phyloP scores from a whole-genome alignment of 64 coral and sea anemone genomes.

The Dendrophyllia cribrosa region DNA sequence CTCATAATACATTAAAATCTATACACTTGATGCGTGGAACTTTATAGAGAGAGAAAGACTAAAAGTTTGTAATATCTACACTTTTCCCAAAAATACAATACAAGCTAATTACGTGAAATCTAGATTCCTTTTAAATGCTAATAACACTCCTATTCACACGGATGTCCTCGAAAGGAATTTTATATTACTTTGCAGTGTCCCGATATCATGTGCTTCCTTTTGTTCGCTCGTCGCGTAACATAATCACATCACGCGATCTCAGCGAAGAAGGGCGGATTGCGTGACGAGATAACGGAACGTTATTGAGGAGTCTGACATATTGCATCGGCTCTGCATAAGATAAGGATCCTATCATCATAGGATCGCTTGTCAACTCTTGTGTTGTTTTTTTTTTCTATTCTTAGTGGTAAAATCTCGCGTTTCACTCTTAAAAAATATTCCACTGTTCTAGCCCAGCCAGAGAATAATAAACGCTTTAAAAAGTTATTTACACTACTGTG shows the following conservation, averaged over 20 bases:
- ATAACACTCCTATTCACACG: background rate
- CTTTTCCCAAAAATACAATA: background rate
- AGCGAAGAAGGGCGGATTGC: background rate
- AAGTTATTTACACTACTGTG: background rate
- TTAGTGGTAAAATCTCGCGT: background rate
- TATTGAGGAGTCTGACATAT: too few species aligned
- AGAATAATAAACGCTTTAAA: background rate
- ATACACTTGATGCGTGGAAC: background rate
- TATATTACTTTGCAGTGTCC: background rate
- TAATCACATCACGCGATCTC: background rate
- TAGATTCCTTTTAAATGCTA: background rate
- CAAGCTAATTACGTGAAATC: background rate
- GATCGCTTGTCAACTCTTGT: background rate
- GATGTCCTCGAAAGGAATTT: background rate
- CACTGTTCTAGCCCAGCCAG: conserved; percentile 2
- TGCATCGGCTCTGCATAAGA: background rate
- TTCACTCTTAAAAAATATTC: background rate
- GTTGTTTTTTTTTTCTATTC: background rate
- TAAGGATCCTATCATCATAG: background rate
- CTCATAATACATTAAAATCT: background rate
- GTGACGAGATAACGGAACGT: background rate
- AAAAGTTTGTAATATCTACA: background rate
- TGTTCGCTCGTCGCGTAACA: background rate
- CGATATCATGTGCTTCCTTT: too few species aligned
- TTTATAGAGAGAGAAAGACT: too few species aligned